phyloP scores from a whole-genome alignment of 2,888 invertebrate species.

The Philereme transversata region DNA sequence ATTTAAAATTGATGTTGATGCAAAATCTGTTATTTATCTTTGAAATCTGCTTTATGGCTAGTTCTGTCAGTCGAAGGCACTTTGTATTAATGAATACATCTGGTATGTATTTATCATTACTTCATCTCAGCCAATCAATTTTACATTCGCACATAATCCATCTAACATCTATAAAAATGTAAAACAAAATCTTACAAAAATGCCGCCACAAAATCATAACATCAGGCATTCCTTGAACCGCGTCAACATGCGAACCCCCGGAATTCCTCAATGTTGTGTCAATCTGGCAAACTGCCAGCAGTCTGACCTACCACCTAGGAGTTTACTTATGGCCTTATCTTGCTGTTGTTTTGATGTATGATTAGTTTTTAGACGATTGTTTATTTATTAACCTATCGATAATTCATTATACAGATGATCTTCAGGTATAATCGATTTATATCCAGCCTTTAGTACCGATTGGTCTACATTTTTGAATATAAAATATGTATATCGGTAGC shows the following conservation, averaged over 20 bases:
- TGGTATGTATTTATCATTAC: too few relatives aligned
- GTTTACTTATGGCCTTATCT: slow-evolving; percentile 38
- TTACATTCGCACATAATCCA: too few relatives aligned
- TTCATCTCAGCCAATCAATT: too few relatives aligned
- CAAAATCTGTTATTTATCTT: too few relatives aligned
- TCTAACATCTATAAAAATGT: too few relatives aligned
- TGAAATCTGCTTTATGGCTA: too few relatives aligned
- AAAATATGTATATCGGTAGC: too few relatives aligned
- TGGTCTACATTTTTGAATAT: too few relatives aligned
- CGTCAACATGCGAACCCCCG: slow-evolving; percentile 60
- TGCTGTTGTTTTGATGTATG: slow-evolving; percentile 37
- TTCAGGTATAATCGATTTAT: neutral
- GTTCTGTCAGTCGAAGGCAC: too few relatives aligned
- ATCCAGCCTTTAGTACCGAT: neutral
- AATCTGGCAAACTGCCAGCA: slow-evolving; percentile 67
- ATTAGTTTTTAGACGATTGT: slow-evolving; percentile 22
- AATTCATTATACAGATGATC: neutral
- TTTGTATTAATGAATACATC: too few relatives aligned
- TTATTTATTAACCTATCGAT: slow-evolving; percentile 8
- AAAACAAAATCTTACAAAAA: slow-evolving; percentile 2
- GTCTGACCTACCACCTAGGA: slow-evolving; percentile 66
- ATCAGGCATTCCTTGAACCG: slow-evolving; percentile 48
- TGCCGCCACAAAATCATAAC: slow-evolving; percentile 26
- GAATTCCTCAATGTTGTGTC: slow-evolving; percentile 74
- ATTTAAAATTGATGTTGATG: too few relatives aligned